A percentile compares a stretch with the other conserved stretches of the same genome.
These are phyloP conservation scores for Gymnoscopelus braueri DNA, from an alignment of 2,797 vertebrate species.

Conservation along the genomic window DNA sequence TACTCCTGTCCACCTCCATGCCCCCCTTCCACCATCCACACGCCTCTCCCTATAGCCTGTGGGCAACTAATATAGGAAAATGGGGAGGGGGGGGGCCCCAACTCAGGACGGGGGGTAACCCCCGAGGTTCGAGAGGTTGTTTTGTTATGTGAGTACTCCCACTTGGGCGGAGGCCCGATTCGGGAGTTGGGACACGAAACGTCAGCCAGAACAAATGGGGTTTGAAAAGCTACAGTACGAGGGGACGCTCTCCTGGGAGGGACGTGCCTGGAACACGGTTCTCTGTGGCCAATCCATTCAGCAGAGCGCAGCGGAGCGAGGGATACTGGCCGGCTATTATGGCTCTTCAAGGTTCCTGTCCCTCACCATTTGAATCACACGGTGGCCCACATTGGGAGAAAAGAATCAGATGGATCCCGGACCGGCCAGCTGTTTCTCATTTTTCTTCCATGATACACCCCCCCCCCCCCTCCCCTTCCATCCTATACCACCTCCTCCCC, in stretches of 20 bases:
- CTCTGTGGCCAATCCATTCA: conserved; percentile 18
- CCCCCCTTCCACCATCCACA: conserved; percentile 36
- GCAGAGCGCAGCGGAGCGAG: not conserved
- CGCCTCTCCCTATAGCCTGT: conserved; percentile 19
- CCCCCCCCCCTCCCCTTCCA: too few species aligned
- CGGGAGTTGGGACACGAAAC: conserved; percentile 8
- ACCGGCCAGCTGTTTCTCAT: not conserved
- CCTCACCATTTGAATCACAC: conserved; percentile 11
- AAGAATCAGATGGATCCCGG: not conserved
- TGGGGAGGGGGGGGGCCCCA: conserved; percentile 26
- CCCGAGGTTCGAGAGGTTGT: conserved; percentile 27
- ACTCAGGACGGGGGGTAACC: conserved; percentile 3
- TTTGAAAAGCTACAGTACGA: conserved; percentile 1
- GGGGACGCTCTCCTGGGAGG: conserved; percentile 28
- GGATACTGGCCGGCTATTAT: conserved; percentile 26
- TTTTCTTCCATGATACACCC: not conserved
- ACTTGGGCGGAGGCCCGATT: conserved; percentile 32
- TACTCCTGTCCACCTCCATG: conserved; percentile 32
- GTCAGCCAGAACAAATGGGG: conserved; percentile 23
- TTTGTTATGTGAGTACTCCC: conserved; percentile 19
- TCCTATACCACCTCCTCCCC: not conserved
- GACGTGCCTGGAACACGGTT: conserved; percentile 5
- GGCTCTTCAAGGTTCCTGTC: conserved; percentile 15
- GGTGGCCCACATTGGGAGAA: not conserved
- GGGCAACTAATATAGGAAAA: conserved; percentile 18